Conservation (phyloP, 2,797 vertebrate genomes). For the Lutjanus argentimaculatus region DNA sequence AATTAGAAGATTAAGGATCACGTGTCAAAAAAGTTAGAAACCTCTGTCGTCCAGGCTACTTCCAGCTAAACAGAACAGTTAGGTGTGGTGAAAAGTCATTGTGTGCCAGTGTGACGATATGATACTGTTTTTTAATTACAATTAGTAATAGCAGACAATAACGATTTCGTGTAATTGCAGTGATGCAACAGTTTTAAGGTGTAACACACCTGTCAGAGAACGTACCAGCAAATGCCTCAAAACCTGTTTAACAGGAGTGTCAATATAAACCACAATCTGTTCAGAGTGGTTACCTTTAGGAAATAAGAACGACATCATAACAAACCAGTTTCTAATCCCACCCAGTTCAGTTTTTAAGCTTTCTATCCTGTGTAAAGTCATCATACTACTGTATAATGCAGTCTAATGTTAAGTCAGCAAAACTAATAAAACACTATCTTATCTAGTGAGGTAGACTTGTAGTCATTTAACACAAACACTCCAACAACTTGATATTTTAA, state of each 20-base stretch:
- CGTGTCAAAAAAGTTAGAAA: neutral
- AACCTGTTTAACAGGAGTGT: conserved; percentile 72
- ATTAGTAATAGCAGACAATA: neutral
- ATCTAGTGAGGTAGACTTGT: conserved; percentile 4
- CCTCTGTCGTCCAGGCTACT: too few relatives aligned
- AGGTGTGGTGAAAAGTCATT: conserved; percentile 15
- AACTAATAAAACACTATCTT: conserved; percentile 5
- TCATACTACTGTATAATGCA: neutral
- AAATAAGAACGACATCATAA: conserved; percentile 1
- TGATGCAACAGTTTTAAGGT: neutral
- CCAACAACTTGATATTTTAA: conserved; percentile 21
- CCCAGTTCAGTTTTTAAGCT: neutral
- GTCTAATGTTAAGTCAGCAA: conserved; percentile 1
- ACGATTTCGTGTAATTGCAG: neutral
- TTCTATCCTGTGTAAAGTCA: neutral
- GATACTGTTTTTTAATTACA: neutral
- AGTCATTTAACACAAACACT: conserved; percentile 29
- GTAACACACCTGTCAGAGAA: conserved; percentile 35
- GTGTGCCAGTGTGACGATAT: neutral
- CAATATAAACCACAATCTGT: neutral
- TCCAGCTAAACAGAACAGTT: neutral
- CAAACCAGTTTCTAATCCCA: conserved; percentile 36
- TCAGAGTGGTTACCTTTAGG: neutral
- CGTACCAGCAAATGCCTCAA: conserved; percentile 20
- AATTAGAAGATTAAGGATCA: neutral